Evolutionary conservation across 2,888 invertebrate species (phyloP), one percentile per base, ranked within the genome.

Genomic region (Lepidonotus clava): DNA sequence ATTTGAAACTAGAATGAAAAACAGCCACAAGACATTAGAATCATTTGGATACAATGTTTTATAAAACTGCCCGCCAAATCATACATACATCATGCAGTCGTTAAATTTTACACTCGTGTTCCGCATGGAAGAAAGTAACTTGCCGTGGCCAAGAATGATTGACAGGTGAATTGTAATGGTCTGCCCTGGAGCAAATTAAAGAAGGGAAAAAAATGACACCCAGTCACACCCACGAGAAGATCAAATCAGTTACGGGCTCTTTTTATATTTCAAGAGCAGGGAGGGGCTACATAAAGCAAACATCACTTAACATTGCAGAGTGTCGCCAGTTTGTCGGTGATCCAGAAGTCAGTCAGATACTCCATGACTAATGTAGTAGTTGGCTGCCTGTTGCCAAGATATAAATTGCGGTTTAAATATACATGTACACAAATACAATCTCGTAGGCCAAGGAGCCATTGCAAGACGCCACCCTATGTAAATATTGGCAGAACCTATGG

Each of bases 101-200:
- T n/a, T n/a, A n/a, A n/a, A n/a, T n/a, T n/a, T n/a, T n/a, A n/a
- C n/a, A n/a, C n/a, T n/a, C n/a, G n/a, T n/a, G n/a, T n/a, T n/a
- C n/a, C n/a, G n/a, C n/a, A n/a, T n/a, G n/a, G n/a, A n/a, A n/a
- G n/a, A n/a, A n/a, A n/a, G n/a, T n/a, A n/a, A n/a, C n/a, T n/a
- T n/a, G n/a, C n/a, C n/a, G n/a, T n/a, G 61, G 61, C n/a, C 28
- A 28, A 28, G 24, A 28, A 61, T 61, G 61, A 61, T 61, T 61
- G 61, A 32, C 61, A 61, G 61, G 61, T 61, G 61, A 32, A 61
- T 61, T 61, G 61, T n/a, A 24, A 32, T 61, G 24, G n/a, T 28
- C 61, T 61, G 61, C 61, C 61, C 61, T 61, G 61, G 61, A 61
- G 61, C 61, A 61, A 61, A 61, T 28, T 32, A 61, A 24, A 32